These are phyloP conservation scores for Artibeus lituratus DNA, from an alignment of 2,797 vertebrate genomes.

Conservation along the genomic window DNA sequence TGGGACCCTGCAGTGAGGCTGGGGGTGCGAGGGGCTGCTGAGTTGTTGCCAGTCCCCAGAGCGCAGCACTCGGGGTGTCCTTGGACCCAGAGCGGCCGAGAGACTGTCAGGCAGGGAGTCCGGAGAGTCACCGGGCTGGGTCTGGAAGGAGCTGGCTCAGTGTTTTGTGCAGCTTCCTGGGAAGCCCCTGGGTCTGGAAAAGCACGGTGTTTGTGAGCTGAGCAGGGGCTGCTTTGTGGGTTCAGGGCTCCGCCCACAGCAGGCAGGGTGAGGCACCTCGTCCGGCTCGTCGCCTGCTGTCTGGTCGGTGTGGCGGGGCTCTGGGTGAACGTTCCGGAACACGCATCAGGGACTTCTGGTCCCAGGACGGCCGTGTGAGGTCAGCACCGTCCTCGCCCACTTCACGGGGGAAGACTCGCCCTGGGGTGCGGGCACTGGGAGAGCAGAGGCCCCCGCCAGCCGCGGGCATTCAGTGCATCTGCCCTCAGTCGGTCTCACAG, in stretches of 20 bases:
- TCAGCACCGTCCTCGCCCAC: fast-evolving
- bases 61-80: too few species aligned
- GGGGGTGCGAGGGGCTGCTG: not conserved
- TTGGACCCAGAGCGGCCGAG: not conserved
- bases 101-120: not conserved
- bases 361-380: fast-evolving
- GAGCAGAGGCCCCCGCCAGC: too few species aligned
- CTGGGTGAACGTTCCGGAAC: fast-evolving
- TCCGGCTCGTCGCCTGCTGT: fast-evolving
- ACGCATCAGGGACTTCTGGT: fast-evolving
- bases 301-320: not conserved
- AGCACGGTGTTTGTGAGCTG: fast-evolving
- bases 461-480: fast-evolving
- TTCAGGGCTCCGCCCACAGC: fast-evolving
- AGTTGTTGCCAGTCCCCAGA: too few species aligned
- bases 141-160: not conserved
- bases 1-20: fast-evolving
- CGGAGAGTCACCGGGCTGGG: not conserved
- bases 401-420: not conserved
- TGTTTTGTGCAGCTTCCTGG: fast-evolving
- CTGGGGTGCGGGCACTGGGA: too few species aligned
- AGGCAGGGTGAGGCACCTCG: fast-evolving
- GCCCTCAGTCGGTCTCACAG: not conserved
- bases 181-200: not conserved
- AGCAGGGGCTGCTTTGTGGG: not conserved